Conservation (phyloP, 2,888 invertebrate genomes). For the Drosophila pseudotalamancana region DNA sequence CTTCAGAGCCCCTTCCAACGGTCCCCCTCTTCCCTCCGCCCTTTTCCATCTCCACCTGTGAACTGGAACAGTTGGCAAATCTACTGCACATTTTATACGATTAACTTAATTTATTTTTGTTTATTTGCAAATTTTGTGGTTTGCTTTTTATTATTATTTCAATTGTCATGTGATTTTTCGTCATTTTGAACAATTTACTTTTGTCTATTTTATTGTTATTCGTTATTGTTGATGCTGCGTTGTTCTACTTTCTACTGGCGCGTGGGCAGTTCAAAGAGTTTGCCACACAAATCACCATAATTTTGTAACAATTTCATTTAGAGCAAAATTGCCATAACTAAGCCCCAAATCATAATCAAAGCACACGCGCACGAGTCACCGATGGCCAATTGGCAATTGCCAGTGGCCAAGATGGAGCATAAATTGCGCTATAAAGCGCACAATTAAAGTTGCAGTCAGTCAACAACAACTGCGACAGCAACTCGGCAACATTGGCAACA, state of each 20-base stretch:
- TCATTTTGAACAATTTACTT: constrained; percentile 36
- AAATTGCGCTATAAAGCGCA: constrained; percentile 77
- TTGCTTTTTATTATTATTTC: constrained; percentile 40
- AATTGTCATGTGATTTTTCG: constrained; percentile 63
- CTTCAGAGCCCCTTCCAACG: background rate
- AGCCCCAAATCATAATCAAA: constrained; percentile 69
- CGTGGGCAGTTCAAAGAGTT: constrained; percentile 65
- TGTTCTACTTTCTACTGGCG: constrained; percentile 72
- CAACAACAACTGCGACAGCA: constrained; percentile 41
- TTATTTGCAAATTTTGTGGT: constrained; percentile 59
- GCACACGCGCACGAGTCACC: constrained; percentile 48
- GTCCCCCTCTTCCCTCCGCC: background rate
- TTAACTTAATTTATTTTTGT: constrained; percentile 64
- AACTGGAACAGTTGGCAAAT: constrained; percentile 65
- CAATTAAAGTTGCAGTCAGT: constrained; percentile 72
- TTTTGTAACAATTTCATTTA: constrained; percentile 74
- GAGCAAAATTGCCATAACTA: constrained; percentile 69
- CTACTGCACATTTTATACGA: constrained; percentile 46
- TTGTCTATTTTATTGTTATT: constrained; percentile 25
- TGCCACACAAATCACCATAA: constrained; percentile 51
- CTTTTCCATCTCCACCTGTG: constrained; percentile 35
- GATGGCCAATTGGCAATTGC: constrained; percentile 40
- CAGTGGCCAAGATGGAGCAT: constrained; percentile 59
- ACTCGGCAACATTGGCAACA: constrained; percentile 75
- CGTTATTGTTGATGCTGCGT: constrained; percentile 11